These are phyloP conservation scores for Ptychodera flava DNA, from an alignment of 35 echinoderm and acorn worm genomes.

Conservation along the genomic window DNA sequence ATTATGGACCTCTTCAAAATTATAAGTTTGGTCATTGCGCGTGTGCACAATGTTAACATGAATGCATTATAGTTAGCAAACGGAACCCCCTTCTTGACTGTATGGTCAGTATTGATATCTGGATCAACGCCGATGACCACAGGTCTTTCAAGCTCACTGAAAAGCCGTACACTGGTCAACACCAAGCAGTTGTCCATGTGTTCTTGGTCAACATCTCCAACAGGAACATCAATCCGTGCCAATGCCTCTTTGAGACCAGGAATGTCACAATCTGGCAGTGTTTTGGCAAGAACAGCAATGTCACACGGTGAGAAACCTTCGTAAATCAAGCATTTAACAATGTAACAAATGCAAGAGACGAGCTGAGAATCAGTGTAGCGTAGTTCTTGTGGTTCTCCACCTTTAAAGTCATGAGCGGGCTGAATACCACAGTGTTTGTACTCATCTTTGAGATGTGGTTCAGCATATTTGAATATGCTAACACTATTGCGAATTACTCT, in stretches of 20 bases:
- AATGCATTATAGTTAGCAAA: not conserved
- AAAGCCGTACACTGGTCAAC: not conserved
- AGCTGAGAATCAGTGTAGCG: not conserved
- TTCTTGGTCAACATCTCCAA: not conserved
- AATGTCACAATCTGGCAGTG: not conserved
- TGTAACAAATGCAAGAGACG: not conserved
- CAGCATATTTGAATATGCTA: not conserved
- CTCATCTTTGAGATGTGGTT: not conserved
- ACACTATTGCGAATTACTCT: not conserved
- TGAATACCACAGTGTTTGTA: not conserved
- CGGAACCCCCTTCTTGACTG: not conserved
- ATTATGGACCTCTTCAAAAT: not conserved
- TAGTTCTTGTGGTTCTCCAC: not conserved
- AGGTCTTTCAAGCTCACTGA: not conserved
- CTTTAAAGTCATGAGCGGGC: not conserved
- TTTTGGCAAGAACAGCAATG: not conserved
- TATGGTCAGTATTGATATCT: not conserved
- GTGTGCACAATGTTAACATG: not conserved
- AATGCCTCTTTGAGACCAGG: not conserved
- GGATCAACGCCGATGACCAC: not conserved
- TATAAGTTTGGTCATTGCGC: not conserved
- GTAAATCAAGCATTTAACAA: not conserved
- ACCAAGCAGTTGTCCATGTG: not conserved
- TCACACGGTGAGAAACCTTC: not conserved
- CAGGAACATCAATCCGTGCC: too few species aligned